A percentile compares a stretch with the other conserved stretches of the same genome.
These are phyloP conservation scores for Deroplatys truncata DNA, from an alignment of 2,888 invertebrate species.

Conservation along the genomic window DNA sequence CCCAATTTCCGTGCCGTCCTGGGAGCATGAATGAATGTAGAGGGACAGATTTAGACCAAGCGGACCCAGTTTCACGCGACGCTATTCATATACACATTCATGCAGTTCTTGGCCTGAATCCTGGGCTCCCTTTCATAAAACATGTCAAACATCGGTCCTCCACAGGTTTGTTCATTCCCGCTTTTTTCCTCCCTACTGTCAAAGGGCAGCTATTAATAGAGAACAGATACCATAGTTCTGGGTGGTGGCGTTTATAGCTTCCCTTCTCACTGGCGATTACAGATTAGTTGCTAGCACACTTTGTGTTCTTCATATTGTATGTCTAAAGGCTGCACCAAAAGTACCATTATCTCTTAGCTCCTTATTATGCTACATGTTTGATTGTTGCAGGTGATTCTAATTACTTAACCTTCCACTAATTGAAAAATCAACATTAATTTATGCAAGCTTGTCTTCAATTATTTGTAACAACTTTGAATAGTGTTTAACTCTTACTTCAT, in stretches of 20 bases:
- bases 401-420: too few species aligned
- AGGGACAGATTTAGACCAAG: neutral
- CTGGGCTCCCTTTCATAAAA: neutral
- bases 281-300: too few species aligned
- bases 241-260: neutral
- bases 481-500: too few species aligned
- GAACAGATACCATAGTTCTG: neutral
- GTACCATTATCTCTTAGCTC: too few species aligned
- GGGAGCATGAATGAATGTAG: neutral
- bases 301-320: too few species aligned
- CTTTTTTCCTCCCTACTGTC: neutral
- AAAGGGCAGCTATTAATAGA: neutral
- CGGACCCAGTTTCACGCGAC: conserved; percentile 16
- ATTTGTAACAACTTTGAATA: too few species aligned
- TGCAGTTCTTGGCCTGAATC: conserved; percentile 16
- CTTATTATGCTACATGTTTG: too few species aligned
- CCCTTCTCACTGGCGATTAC: neutral
- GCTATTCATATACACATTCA: conserved; percentile 31
- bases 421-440: too few species aligned
- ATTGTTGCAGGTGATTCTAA: too few species aligned
- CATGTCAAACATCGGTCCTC: neutral
- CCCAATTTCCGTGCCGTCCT: neutral
- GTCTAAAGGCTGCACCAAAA: too few species aligned
- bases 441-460: too few species aligned
- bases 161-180: neutral